Evolutionary conservation across 2,113 vertebrate genomes (phyloP), one percentile per base, ranked within the genome.

Genomic region (Vireo altiloquus): DNA sequence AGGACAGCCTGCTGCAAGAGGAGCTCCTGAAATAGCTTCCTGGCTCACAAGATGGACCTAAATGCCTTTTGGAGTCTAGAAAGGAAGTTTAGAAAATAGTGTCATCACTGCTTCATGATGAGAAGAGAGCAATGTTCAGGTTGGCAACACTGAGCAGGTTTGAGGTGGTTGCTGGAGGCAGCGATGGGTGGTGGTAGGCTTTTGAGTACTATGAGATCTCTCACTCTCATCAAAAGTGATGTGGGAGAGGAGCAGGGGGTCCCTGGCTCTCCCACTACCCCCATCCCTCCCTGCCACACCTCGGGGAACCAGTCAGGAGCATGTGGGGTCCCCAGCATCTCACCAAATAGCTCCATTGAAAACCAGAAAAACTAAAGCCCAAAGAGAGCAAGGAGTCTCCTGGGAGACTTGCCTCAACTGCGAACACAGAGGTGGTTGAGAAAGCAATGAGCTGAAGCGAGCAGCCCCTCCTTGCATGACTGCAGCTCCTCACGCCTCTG

Each of bases 401-500:
- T 8, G 56, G 35, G 76, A 95, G 82, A 53, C 35, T 47, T 5
- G 7, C 50, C 79, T 96, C 18, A 3, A 39, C 80, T 82, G 42
- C 0, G 0, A 82, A 87, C 84, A 90, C 33, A 89, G 91, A 70
- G 57, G 72, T 72, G 64, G 54, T 5, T 64, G 81, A 87, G 78
- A 84, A 95, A 97, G 69, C 72, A 56, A 64, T 6, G 37, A 92
- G 86, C 61, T 82, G 77, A 82, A 90, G 90, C 0, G 1, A 93
- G 71, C 75, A 94, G 87, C 76, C 72, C 56, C 47, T 92, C 56
- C 79, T 86, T 15, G 1, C 42, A 28, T 4, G 50, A 94, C 33
- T 90, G 69, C 93, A 92, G 92, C 87, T 95, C 92, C 95, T 92
- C 90, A 86, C 5, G 10, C 87, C 88, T 97, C 91, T 91, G 88